Evolutionary conservation across 2,797 vertebrate species (phyloP), one percentile per base, ranked within the genome.

Genomic region (Percopsis omiscomaycus): DNA sequence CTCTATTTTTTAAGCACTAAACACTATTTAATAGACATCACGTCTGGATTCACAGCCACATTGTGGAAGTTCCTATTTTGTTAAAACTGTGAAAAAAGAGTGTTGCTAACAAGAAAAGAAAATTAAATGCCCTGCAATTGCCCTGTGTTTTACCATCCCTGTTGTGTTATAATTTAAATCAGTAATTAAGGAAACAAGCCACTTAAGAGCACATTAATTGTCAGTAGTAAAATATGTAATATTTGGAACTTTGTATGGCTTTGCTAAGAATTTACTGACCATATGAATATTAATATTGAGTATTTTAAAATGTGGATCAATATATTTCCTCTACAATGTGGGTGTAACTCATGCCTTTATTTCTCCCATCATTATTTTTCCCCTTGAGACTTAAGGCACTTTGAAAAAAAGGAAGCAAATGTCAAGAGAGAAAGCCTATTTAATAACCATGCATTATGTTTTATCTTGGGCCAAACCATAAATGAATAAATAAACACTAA

Each of bases 381-480:
- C 79, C 84, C 77, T 77, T 4, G 70, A 79, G 81, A 76, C 66
- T 77, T 64, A 81, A 84, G 66, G 58, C 73, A 78, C 68, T 77
- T 75, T 78, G 54, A 55, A 55, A 66, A 76, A 59, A 67, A 60
- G 80, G 72, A 68, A 60, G 61, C 57, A 59, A 66, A 69, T 75
- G 81, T 70, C 69, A 68, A 68, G 81, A 66, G 16, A 73, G 37
- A 78, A 73, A 78, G 68, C 68, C 59, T 59, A 71, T 81, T 75
- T 75, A 75, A 57, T 77, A 69, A 76, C 59, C 50, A 53, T 50
- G 56, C 27, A 65, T 68, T 65, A 46, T 52, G 53, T 75, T 81
- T 74, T 64, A 80, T 80, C 55, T 68, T 5, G 55, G 48, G 71
- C 28, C 69, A 73, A 62, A 66, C 59, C 67, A 71, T 75, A 75